These are phyloP conservation scores for Characodon lateralis DNA, from an alignment of 2,797 vertebrate species.

Conservation along the genomic window DNA sequence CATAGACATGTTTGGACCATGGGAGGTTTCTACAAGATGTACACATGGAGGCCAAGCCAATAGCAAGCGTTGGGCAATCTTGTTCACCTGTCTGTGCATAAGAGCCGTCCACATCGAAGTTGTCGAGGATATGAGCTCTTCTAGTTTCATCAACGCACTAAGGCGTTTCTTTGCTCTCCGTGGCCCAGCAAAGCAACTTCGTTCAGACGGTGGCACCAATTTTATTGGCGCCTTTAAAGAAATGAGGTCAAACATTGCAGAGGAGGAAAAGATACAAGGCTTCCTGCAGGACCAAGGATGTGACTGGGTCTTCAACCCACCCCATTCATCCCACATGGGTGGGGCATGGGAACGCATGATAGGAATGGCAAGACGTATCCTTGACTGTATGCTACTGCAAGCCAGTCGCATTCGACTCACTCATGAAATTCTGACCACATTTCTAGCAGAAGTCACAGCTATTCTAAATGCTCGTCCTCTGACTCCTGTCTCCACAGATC, in stretches of 20 bases:
- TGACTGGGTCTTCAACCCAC: not conserved
- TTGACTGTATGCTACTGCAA: not conserved
- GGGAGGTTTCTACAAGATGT: not conserved
- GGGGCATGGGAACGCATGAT: not conserved
- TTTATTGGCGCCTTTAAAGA: not conserved
- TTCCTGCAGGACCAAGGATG: not conserved
- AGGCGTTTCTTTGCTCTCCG: not conserved
- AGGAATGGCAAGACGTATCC: not conserved
- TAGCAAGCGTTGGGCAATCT: not conserved
- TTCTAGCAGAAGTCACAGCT: not conserved
- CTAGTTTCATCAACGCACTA: not conserved
- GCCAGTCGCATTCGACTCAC: not conserved
- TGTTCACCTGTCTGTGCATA: not conserved
- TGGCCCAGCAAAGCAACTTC: not conserved
- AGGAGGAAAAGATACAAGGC: not conserved
- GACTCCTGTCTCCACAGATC: not conserved
- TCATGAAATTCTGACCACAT: not conserved
- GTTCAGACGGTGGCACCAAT: no score
- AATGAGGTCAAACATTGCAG: not conserved
- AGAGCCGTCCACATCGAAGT: not conserved
- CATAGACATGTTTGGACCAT: not conserved
- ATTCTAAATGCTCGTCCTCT: not conserved
- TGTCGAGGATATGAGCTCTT: not conserved
- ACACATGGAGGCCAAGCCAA: not conserved
- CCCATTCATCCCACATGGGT: not conserved